Evolutionary conservation across 2,888 invertebrate genomes (phyloP).

Genomic region (Harpalus rubripes): DNA sequence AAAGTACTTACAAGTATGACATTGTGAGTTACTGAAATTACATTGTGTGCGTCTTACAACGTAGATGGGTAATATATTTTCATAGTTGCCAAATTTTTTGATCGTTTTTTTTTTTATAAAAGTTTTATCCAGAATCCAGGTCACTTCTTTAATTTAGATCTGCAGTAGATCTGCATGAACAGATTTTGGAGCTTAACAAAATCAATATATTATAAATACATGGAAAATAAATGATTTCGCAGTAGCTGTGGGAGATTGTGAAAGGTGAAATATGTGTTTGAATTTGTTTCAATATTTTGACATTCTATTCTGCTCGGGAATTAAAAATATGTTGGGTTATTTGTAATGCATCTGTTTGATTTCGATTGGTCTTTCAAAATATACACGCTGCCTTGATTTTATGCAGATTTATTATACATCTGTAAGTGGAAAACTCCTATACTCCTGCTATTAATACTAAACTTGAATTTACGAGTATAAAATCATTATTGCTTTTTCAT

Average conservation of each 20-base stretch:
- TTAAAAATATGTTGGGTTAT: conserved; percentile 53
- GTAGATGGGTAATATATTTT: conserved; percentile 24
- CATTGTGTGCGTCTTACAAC: not conserved
- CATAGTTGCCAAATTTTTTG: conserved; percentile 32
- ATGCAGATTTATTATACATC: conserved; percentile 51
- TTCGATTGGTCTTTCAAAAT: conserved; percentile 49
- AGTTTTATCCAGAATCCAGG: conserved; percentile 46
- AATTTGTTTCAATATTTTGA: conserved; percentile 46
- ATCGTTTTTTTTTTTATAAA: conserved; percentile 31
- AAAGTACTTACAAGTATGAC: conserved; percentile 22
- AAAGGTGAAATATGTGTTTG: not conserved
- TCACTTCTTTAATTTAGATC: conserved; percentile 36
- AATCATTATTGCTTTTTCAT: conserved; percentile 34
- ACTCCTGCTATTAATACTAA: conserved; percentile 44
- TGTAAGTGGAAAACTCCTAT: conserved; percentile 50
- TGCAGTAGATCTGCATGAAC: conserved; percentile 44
- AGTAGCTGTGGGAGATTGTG: conserved; percentile 1
- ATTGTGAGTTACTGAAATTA: conserved; percentile 4
- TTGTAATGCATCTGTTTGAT: conserved; percentile 51
- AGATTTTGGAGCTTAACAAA: conserved; percentile 18
- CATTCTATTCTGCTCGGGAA: conserved; percentile 26
- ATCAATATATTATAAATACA: conserved; percentile 47
- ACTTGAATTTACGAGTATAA: conserved; percentile 47
- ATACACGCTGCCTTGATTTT: conserved; percentile 54
- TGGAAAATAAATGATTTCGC: conserved; percentile 21